Evolutionary conservation across 2,888 invertebrate genomes (phyloP).

Genomic region (Lepidonotus clava): DNA sequence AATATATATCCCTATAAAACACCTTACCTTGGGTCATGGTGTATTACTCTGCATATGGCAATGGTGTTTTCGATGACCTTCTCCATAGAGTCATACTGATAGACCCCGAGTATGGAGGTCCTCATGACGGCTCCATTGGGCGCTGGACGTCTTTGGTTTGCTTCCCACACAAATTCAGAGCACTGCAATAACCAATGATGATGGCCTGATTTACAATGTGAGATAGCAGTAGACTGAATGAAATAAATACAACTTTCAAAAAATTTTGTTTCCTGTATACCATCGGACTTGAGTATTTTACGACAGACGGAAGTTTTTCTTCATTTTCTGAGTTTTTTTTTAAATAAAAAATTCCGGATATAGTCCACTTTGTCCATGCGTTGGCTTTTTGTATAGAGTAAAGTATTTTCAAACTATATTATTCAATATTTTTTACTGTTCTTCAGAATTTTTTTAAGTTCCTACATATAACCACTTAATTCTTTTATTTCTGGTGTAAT

Average conservation of each 20-base stretch:
- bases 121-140: conserved; percentile 75
- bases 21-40: conserved; percentile 75
- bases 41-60: conserved; percentile 74
- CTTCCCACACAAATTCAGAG: conserved; percentile 72
- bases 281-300: not conserved
- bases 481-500: no score
- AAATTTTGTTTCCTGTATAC: not conserved
- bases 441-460: no score
- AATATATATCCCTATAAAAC: no score
- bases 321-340: not conserved
- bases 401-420: no score
- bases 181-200: not conserved
- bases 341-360: no score
- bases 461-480: no score
- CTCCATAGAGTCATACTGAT: conserved; percentile 72
- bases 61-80: conserved; percentile 75
- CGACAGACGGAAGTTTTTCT: not conserved
- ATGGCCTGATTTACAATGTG: not conserved
- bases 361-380: no score
- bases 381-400: no score
- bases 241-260: not conserved
- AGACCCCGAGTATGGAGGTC: conserved; percentile 73
- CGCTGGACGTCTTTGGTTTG: conserved; percentile 68
- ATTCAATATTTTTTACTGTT: no score
- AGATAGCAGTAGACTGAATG: not conserved